Evolutionary conservation across 2,888 invertebrate genomes (phyloP), one percentile per base, ranked within the genome.

Genomic region (Coelogynopora nodosa): DNA sequence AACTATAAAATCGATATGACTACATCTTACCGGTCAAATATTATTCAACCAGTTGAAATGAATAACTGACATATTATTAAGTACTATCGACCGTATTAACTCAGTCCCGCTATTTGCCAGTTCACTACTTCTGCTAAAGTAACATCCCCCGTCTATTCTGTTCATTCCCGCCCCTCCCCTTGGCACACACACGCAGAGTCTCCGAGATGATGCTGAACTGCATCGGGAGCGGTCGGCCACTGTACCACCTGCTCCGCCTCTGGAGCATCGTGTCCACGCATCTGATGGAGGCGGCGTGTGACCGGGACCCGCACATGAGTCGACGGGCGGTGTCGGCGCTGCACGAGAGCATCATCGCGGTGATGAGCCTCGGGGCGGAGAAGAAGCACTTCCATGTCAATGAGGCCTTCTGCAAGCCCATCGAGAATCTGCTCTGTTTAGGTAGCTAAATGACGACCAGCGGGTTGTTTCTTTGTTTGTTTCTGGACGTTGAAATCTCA

Each of bases 211-310:
- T 97, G 89, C 92, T 97, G 88, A 95, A 95, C 89, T 96, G 96
- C 86, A 94, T 96, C 13, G 94, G 95, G 87, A 96, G 96, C 84
- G 95, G 96, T 0, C 92, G 97, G 0, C 97, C 97, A 0, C 92
- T 97, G 30, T 94, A 97, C 80, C 98, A 98, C 91, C 94, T 96
- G 85, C 95, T 98, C 94, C 95, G 95, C 89, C 94, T 93, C 31
- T 98, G 97, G 97, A 95, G 95, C 13, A 95, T 96, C 0, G 95
- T 96, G 0, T 96, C 96, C 0, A 95, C 96, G 0, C 97, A 97
- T 92, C 94, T 97, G 86, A 96, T 97, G 94, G 96, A 97, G 95
- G 96, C 97, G 28, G 96, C 97, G 0, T 96, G 97, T 89, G 96
- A 97, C 92, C 95, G 95, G 89, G 97, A 97, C 90, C 94, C 95